Evolutionary conservation across 1,140 invertebrate genomes (phyloP).

Genomic region (Pseudomyrmex cubaensis): DNA sequence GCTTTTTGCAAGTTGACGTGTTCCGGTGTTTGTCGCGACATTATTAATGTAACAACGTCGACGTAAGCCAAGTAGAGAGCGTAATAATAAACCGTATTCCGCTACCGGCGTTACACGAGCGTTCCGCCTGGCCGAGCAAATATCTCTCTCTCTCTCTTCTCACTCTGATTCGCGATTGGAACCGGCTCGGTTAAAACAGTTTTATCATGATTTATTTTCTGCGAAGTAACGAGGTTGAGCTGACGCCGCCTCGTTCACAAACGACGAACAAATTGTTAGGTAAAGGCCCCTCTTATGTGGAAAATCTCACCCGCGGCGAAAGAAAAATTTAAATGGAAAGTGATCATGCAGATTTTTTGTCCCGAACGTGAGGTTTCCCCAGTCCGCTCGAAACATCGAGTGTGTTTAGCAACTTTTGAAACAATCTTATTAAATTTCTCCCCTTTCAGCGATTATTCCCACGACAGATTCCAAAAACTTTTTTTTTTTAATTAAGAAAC

Average conservation of each 20-base stretch:
- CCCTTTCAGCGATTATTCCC: not conserved
- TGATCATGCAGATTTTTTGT: constrained; percentile 55
- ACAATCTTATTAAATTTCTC: constrained; percentile 12
- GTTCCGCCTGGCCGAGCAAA: constrained; percentile 67
- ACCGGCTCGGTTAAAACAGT: not conserved
- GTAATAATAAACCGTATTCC: constrained; percentile 61
- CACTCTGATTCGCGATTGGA: constrained; percentile 14
- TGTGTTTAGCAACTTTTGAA: not conserved
- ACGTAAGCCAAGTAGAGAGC: constrained; percentile 53
- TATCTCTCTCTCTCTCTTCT: constrained; percentile 12
- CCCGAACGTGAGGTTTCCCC: constrained; percentile 21
- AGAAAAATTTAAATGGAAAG: constrained; percentile 59
- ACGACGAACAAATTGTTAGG: constrained; percentile 51
- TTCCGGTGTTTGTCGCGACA: constrained; percentile 41
- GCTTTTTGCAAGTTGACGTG: constrained; percentile 20
- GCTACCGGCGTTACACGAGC: constrained; percentile 69
- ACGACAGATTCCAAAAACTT: not conserved
- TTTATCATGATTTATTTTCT: not conserved
- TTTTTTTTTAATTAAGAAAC: too few relatives aligned
- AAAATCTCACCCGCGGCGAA: not conserved
- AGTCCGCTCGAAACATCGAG: constrained; percentile 5
- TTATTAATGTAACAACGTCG: constrained; percentile 59
- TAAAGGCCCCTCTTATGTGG: not conserved
- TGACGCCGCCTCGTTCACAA: not conserved
- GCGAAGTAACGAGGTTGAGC: constrained; percentile 13